These are phyloP conservation scores for Pristionchus fissidentatus DNA, from an alignment of 2,888 invertebrate species.

Conservation along the genomic window DNA sequence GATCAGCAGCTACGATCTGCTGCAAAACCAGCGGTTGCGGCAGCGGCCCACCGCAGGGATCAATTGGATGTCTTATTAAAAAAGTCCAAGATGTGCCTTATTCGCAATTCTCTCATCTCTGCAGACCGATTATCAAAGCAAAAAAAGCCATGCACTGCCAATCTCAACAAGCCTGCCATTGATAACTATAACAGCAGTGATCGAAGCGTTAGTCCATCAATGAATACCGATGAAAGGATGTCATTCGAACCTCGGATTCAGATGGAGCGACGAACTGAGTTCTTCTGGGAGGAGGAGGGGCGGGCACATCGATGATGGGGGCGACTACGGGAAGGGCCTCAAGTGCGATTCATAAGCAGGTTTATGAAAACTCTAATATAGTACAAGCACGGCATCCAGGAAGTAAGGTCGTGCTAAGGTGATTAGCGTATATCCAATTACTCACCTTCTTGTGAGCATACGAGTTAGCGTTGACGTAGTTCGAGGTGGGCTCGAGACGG, in stretches of 20 bases:
- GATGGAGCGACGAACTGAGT: constrained; percentile 11
- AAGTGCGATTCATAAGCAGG: neutral
- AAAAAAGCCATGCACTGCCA: neutral
- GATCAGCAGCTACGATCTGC: constrained; percentile 1
- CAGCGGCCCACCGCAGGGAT: too few species aligned
- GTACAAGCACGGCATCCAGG: too few species aligned
- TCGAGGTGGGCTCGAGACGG: neutral
- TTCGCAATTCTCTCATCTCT: neutral
- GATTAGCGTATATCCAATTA: neutral
- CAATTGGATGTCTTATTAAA: too few species aligned
- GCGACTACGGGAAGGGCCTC: neutral
- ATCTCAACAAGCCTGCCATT: too few species aligned
- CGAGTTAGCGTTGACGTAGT: constrained; percentile 1
- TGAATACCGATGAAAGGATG: too few species aligned
- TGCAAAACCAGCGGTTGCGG: too few species aligned
- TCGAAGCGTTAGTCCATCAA: too few species aligned
- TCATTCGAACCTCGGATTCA: neutral
- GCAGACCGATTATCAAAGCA: neutral
- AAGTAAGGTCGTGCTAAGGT: too few species aligned
- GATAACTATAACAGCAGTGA: too few species aligned
- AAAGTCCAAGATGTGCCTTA: neutral
- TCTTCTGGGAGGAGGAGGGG: neutral
- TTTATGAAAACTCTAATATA: too few species aligned
- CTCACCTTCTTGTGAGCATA: neutral
- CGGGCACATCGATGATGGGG: neutral